Percentiles rank a stretch among this genome's conserved stretches.
Conservation (phyloP, 2,888 invertebrate genomes). For the Oscheius onirici region DNA sequence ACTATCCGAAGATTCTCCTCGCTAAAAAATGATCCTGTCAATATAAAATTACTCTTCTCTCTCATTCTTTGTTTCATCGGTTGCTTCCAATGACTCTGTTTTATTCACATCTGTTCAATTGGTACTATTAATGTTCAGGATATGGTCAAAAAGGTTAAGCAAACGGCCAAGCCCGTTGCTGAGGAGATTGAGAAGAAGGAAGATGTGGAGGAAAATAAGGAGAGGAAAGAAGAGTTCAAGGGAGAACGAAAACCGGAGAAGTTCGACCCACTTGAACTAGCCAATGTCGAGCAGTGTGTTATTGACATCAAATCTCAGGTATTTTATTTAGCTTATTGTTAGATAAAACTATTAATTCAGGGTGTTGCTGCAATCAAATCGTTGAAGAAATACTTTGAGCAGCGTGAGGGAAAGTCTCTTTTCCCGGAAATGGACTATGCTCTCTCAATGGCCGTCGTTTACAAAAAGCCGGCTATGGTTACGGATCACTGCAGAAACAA, state of each 20-base stretch:
- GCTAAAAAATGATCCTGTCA: constrained; percentile 26
- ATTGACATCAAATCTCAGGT: constrained; percentile 22
- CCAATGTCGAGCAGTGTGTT: constrained; percentile 16
- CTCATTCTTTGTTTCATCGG: too few relatives aligned
- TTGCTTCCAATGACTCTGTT: too few relatives aligned
- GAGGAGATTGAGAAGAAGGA: background rate
- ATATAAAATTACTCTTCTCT: too few relatives aligned
- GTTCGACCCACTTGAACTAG: background rate
- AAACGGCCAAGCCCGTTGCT: background rate
- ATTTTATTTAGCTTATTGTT: background rate
- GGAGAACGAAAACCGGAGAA: background rate
- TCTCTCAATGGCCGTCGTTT: constrained; percentile 50
- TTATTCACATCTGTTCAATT: too few relatives aligned
- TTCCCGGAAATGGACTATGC: constrained; percentile 63
- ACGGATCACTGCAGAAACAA: constrained; percentile 36
- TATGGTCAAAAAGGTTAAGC: constrained; percentile 7
- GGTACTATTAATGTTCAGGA: background rate
- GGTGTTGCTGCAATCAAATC: constrained; percentile 46
- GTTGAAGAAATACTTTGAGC: constrained; percentile 47
- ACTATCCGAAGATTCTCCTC: constrained; percentile 58
- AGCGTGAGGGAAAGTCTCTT: constrained; percentile 51
- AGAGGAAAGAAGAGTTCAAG: constrained; percentile 19
- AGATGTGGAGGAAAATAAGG: constrained; percentile 1
- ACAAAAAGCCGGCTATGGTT: constrained; percentile 56
- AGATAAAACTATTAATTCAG: constrained; percentile 20